These are phyloP conservation scores for Piprites chloris DNA, from an alignment of 2,113 vertebrate genomes.

Conservation along the genomic window DNA sequence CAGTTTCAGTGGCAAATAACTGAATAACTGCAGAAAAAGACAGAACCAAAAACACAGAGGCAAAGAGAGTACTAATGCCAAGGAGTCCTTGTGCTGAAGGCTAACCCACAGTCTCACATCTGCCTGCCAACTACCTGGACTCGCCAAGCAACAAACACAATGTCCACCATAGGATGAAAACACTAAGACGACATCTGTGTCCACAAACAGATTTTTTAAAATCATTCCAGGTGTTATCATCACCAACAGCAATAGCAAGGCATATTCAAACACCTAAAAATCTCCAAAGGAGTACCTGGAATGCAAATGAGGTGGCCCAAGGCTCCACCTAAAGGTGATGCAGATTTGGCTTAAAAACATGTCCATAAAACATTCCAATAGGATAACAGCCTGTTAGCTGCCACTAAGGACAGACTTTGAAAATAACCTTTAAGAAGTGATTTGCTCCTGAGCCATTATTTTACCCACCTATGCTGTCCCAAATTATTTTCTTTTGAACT, in stretches of 20 bases:
- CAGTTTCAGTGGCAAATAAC: background rate
- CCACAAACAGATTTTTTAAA: background rate
- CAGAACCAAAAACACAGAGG: background rate
- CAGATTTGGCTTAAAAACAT: background rate
- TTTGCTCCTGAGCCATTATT: background rate
- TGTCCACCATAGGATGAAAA: background rate
- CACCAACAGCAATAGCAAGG: background rate
- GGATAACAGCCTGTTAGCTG: background rate
- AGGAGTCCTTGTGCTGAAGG: background rate
- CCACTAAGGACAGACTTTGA: background rate
- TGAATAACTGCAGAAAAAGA: background rate
- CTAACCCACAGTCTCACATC: background rate
- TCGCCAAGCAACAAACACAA: background rate
- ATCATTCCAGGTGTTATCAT: background rate
- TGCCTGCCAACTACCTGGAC: background rate
- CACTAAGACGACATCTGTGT: background rate
- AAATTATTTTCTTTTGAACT: background rate
- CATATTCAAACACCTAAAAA: background rate
- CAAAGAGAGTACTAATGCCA: background rate
- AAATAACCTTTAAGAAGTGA: background rate
- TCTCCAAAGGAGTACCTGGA: background rate
- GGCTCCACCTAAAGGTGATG: background rate
- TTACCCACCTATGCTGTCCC: background rate
- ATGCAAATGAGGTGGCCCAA: background rate
- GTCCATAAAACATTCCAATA: background rate